A percentile compares a stretch with the other conserved stretches of the same genome.
Conservation (phyloP, 2,888 invertebrate species). For the Dilophus febrilis region DNA sequence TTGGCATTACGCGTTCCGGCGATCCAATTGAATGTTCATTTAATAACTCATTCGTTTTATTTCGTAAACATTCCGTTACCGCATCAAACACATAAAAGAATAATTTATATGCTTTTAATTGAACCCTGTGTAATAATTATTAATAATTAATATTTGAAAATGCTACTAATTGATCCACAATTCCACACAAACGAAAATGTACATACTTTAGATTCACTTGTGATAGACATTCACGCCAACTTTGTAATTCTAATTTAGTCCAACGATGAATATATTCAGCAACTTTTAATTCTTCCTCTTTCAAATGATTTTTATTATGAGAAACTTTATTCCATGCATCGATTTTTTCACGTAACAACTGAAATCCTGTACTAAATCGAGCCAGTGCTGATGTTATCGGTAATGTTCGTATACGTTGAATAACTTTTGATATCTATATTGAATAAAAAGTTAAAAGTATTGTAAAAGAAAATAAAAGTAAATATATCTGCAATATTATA, state of each 20-base stretch:
- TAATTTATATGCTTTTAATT: constrained; percentile 58
- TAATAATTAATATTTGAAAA: constrained; percentile 1
- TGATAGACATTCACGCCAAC: constrained; percentile 73
- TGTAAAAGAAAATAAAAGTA: too few relatives aligned
- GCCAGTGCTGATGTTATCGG: constrained; percentile 68
- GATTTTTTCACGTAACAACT: constrained; percentile 66
- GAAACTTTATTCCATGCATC: constrained; percentile 90
- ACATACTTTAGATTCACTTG: constrained; percentile 42
- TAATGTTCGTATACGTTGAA: constrained; percentile 48
- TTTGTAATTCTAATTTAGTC: constrained; percentile 75
- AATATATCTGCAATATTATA: too few relatives aligned
- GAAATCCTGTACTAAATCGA: constrained; percentile 77
- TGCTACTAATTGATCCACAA: too few relatives aligned
- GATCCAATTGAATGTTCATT: constrained; percentile 10
- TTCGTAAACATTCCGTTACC: constrained; percentile 40
- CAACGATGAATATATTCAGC: constrained; percentile 74
- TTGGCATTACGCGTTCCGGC: too few relatives aligned
- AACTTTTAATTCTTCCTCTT: constrained; percentile 50
- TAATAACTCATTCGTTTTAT: constrained; percentile 9
- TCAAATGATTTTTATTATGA: constrained; percentile 68
- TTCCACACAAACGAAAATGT: neutral
- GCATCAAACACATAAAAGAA: constrained; percentile 79
- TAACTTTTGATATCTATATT: constrained; percentile 46
- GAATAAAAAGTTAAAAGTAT: constrained; percentile 10
- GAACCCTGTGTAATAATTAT: constrained; percentile 33